A percentile compares a stretch with the other conserved stretches of the same genome.
phyloP scores from a whole-genome alignment of 2,113 vertebrate genomes.

The Centropus unirufus region DNA sequence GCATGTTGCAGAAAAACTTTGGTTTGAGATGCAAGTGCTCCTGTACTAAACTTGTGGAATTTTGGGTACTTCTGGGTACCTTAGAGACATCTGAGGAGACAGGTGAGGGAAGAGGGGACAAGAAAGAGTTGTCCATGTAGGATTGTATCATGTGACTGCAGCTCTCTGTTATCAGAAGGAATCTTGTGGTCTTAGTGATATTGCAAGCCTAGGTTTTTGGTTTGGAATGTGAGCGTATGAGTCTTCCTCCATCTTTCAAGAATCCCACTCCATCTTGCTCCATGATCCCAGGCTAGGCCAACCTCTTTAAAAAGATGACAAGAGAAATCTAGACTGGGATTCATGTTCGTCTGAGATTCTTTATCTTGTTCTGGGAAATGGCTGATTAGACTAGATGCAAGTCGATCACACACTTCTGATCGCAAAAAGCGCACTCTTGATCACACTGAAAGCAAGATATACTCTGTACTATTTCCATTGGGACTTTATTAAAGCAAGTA shows the following conservation, averaged over 20 bases:
- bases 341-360: neutral
- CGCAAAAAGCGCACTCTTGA: neutral
- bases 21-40: neutral
- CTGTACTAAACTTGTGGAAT: neutral
- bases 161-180: neutral
- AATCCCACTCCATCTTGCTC: neutral
- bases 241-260: neutral
- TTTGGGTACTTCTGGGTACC: neutral
- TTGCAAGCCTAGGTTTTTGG: neutral
- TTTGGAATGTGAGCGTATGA: neutral
- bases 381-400: neutral
- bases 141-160: neutral
- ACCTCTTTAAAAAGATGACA: neutral
- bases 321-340: neutral
- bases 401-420: neutral
- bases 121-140: neutral
- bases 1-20: conserved; percentile 14
- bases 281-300: fast-evolving
- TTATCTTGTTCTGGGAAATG: neutral
- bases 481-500: neutral
- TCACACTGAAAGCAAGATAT: neutral
- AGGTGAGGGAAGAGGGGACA: neutral
- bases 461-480: neutral
- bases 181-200: neutral
- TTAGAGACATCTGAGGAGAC: neutral